Base-by-base conservation (phyloP, 1,140 invertebrate genomes). In the Dendrolimus kikuchii region DNA sequence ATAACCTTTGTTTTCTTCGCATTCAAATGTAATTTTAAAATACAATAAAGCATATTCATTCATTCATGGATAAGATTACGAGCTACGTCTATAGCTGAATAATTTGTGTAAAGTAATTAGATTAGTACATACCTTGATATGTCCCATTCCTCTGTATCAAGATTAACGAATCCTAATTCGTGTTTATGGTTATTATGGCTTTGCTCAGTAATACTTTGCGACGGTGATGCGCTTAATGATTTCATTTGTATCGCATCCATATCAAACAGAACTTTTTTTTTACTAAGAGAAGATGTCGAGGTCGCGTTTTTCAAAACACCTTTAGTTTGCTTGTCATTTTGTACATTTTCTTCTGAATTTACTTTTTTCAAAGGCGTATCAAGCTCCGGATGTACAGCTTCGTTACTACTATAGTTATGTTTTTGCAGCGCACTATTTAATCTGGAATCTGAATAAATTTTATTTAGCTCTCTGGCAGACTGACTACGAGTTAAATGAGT, bases 201-300 rank as follows among this genome's bases (percentile, higher is more conserved):
- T 64, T 85, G 83, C 5, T 78, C 77, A 49, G 78, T 81, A 40
- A 74, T 64, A 59, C 78, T 83, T 49, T 79, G 73, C 23, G 87
- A 81, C 10, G 82, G 81, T 8, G 84, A 81, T 49, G 77, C 82
- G 56, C 83, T 88, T 8, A 87, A 57, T 40, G 81, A 88, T 51
- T 83, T 87, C 68, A 86, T 88, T 72, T 88, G 79, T 66, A 87
- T 88, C 10, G 87, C 82, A 53, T 89, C 85, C 64, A 91, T 80
- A 73, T 90, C 88, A 61, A 91, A 91, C 41, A 90, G 61, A 3
- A 91, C 90, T 77, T 89, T 91, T 59, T 91, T 91, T 49, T 91
- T 91, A 38, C 87, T 78, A 36, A 89, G 71, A 38, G 77, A 88
- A 39, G 84, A 82, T 6, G 75, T 80, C 4, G 89, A 90, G 42